These are phyloP conservation scores for Tipula helvola DNA, from an alignment of 2,888 invertebrate genomes.

Conservation along the genomic window DNA sequence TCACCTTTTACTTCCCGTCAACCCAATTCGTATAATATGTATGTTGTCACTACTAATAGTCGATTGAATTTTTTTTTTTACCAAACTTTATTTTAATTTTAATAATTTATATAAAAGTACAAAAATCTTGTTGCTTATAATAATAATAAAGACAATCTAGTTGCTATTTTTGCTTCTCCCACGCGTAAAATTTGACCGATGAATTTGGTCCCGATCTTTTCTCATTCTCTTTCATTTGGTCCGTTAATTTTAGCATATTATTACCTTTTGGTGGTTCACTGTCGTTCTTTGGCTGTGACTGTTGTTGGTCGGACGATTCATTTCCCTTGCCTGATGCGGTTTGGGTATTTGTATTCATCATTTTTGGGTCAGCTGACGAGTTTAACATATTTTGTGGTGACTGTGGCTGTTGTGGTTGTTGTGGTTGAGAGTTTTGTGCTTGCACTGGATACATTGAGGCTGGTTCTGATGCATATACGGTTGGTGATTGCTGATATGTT, in stretches of 20 bases:
- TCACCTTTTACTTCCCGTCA: not conserved
- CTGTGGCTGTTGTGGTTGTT: not conserved
- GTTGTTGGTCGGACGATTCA: not conserved
- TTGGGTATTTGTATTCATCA: not conserved
- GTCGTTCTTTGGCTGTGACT: not conserved
- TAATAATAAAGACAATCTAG: not conserved
- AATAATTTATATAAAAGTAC: not conserved
- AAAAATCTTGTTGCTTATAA: not conserved
- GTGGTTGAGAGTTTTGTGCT: not conserved
- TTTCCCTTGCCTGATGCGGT: not conserved
- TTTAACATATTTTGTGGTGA: not conserved
- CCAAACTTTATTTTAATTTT: not conserved
- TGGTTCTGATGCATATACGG: not conserved
- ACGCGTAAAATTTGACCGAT: not conserved
- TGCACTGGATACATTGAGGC: not conserved
- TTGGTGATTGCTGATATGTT: not conserved
- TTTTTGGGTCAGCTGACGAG: not conserved
- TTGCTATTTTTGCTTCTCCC: not conserved
- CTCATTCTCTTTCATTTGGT: not conserved
- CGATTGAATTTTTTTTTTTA: not conserved
- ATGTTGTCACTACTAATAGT: not conserved
- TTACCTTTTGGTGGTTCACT: not conserved
- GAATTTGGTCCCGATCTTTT: not conserved
- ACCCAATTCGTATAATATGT: not conserved
- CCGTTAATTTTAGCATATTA: not conserved